Conservation (phyloP, 37 sponge, comb jelly and placozoan genomes). For the Trichoplax adhaerens region DNA sequence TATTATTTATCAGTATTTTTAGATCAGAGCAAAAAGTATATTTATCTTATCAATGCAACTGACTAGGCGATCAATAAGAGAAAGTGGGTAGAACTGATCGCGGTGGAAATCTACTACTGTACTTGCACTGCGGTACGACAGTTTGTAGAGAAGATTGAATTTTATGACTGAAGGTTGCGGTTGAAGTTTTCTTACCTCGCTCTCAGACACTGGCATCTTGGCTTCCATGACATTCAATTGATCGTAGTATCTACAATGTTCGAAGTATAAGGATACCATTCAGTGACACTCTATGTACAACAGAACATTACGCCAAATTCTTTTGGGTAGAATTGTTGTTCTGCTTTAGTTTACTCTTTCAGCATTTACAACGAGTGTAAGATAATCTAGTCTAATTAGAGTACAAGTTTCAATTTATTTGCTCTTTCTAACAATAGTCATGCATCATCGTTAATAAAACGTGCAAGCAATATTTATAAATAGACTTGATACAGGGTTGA, state of each 20-base stretch:
- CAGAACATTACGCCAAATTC: background rate
- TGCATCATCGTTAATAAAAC: no score
- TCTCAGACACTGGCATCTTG: constrained; percentile 86
- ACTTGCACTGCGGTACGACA: background rate
- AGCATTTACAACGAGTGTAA: background rate
- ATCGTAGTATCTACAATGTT: constrained; percentile 55
- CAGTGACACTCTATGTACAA: background rate
- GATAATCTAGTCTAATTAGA: no score
- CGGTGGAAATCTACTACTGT: background rate
- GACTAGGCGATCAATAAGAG: no score
- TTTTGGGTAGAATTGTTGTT: background rate
- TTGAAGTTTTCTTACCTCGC: constrained; percentile 31
- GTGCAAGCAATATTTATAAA: no score
- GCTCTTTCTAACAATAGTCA: no score
- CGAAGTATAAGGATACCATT: background rate
- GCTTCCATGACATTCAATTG: constrained; percentile 70
- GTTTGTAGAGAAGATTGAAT: background rate
- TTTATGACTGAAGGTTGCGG: background rate
- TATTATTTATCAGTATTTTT: no score
- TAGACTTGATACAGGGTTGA: no score
- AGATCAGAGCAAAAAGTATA: no score
- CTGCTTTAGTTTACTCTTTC: background rate
- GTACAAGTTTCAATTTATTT: no score
- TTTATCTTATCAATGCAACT: no score
- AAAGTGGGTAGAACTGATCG: no score